Percentiles rank a stretch among this genome's conserved stretches.
Conservation (phyloP, 2,888 invertebrate species). For the Syrphus vitripennis region DNA sequence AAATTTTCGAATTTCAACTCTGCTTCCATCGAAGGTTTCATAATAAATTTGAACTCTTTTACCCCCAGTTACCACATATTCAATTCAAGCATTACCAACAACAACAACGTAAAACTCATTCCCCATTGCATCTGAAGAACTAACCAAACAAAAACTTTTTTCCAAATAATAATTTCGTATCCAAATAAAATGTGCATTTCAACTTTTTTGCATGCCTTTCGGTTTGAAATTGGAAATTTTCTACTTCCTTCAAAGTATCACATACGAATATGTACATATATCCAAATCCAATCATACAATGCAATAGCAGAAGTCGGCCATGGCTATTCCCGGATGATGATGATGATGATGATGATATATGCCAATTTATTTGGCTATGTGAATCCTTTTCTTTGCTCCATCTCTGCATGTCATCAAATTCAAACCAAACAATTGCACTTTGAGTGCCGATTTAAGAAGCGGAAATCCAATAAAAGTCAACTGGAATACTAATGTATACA, state of each 20-base stretch:
- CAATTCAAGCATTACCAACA: not conserved
- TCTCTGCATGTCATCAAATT: conserved; percentile 13
- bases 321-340: conserved; percentile 1
- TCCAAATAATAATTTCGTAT: conserved; percentile 28
- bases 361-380: conserved; percentile 2
- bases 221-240: conserved; percentile 15
- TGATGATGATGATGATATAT: conserved; percentile 23
- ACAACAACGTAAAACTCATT: not conserved
- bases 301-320: not conserved
- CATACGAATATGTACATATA: too few species aligned
- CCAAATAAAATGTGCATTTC: conserved; percentile 1
- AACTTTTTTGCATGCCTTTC: not conserved
- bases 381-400: not conserved
- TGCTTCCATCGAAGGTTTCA: not conserved
- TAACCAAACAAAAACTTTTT: conserved; percentile 26
- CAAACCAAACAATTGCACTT: conserved; percentile 16
- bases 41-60: not conserved
- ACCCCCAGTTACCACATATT: not conserved
- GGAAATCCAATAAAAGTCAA: conserved; percentile 42
- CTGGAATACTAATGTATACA: not conserved
- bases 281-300: not conserved
- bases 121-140: not conserved
- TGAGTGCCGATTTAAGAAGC: conserved; percentile 30
- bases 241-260: not conserved
- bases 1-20: not conserved